Base-by-base conservation (phyloP, 2,113 vertebrate genomes). In the Turnix velox region DNA sequence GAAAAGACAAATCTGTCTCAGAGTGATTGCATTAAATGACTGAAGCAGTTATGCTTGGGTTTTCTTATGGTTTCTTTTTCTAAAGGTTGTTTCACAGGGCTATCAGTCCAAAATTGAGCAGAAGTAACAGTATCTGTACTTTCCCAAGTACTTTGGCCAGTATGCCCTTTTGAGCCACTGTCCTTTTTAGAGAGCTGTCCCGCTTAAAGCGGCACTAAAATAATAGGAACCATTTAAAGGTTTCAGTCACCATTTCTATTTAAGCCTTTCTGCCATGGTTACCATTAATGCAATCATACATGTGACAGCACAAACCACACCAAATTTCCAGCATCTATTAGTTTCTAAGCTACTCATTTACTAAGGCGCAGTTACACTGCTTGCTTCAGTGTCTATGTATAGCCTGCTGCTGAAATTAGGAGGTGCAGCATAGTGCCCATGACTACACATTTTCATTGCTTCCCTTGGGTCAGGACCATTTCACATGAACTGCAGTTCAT, bases 41-140 rank as follows among this genome's bases (percentile, higher is more conserved):
- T 84, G 73, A 86, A 81, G 62, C 48, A 88, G 52, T 85, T 87
- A 81, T 0, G 12, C 58, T 55, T 51, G 33, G 25, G 0, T 1
- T 7, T 57, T 71, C n/a, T 24, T 42, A 49, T 43, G 35, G 18
- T 54, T 46, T 58, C 1, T 39, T 71, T 68, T 82, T 78, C 48
- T 28, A 17, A 75, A 84, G n/a, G 35, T 7, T 81, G 35, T 46
- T 87, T 91, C 81, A 62, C 57, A 68, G 35, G 31, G 31, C 30
- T 67, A 85, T 51, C 84, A 71, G 65, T 19, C 61, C 45, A 88
- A 93, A 95, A 92, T 79, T 65, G 51, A 91, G 69, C 65, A 87
- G 40, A 88, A 93, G 40, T 66, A 88, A 85, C 31, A 14, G 35
- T 10, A 33, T 9, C 67, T 74, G 72, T 87, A 87, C 82, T 84